A percentile compares a stretch with the other conserved stretches of the same genome.
These are phyloP conservation scores for Drosophila kokeensis DNA, from an alignment of 2,888 invertebrate genomes.

Conservation along the genomic window DNA sequence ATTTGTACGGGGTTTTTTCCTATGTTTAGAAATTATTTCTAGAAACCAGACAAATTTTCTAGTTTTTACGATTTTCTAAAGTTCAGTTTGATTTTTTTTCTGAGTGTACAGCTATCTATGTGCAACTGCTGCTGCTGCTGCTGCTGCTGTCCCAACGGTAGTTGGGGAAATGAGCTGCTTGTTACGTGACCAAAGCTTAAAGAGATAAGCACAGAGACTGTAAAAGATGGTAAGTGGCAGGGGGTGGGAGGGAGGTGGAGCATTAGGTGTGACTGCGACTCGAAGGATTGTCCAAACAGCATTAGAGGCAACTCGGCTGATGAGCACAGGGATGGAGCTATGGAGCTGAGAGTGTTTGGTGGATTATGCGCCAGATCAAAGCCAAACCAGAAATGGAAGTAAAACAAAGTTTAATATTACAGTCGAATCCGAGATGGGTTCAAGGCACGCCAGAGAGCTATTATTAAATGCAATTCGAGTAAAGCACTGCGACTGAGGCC, in stretches of 20 bases:
- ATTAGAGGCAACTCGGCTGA: conserved; percentile 21
- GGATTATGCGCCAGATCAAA: conserved; percentile 16
- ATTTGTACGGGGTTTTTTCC: background rate
- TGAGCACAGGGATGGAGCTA: conserved; percentile 3
- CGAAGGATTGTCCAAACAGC: conserved; percentile 28
- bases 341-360: background rate
- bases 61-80: background rate
- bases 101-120: background rate
- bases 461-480: background rate
- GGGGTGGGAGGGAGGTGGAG: background rate
- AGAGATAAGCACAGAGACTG: background rate
- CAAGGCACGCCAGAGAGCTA: background rate
- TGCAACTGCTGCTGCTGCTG: conserved; percentile 12
- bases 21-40: background rate
- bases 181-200: conserved; percentile 62
- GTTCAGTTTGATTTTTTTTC: background rate
- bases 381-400: conserved; percentile 3
- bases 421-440: background rate
- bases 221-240: background rate
- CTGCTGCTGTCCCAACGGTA: conserved; percentile 44
- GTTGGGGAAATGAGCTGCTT: conserved; percentile 71
- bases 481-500: background rate
- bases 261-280: conserved; percentile 6
- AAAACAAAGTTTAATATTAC: background rate
- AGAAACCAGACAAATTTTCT: background rate